Conservation (phyloP, 1,140 invertebrate genomes). For the Watersipora subatra region DNA sequence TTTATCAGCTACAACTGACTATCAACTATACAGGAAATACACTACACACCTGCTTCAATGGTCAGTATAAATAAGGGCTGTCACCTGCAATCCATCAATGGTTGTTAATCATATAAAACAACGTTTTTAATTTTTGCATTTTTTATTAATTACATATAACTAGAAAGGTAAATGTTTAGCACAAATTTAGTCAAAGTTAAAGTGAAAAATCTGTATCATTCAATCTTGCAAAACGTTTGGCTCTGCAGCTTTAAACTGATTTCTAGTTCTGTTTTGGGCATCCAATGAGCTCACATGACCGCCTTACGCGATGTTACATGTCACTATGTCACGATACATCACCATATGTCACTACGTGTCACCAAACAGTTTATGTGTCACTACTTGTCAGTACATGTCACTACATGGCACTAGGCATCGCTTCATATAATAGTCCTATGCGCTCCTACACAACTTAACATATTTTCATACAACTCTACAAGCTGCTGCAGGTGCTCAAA, state of each 20-base stretch:
- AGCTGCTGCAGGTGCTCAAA: not conserved
- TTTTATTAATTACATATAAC: no score
- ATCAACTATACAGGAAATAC: not conserved
- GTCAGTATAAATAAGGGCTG: no score
- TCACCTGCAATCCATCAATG: not conserved
- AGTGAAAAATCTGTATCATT: not conserved
- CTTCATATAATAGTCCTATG: not conserved
- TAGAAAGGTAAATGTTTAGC: no score
- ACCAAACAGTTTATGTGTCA: no score
- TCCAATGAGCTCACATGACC: no score
- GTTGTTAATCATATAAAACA: not conserved
- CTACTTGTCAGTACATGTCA: no score
- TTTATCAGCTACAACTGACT: not conserved
- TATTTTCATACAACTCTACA: not conserved
- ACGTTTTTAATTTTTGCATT: not conserved
- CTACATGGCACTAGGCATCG: no score
- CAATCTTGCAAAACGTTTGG: not conserved
- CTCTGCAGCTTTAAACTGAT: no score
- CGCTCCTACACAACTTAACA: not conserved
- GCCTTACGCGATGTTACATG: no score
- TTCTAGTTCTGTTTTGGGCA: no score
- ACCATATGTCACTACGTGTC: no score
- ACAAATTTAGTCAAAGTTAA: not conserved
- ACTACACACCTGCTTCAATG: not conserved
- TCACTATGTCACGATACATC: no score